Base-by-base conservation (phyloP, 2,888 invertebrate genomes). In the Apamea anceps region DNA sequence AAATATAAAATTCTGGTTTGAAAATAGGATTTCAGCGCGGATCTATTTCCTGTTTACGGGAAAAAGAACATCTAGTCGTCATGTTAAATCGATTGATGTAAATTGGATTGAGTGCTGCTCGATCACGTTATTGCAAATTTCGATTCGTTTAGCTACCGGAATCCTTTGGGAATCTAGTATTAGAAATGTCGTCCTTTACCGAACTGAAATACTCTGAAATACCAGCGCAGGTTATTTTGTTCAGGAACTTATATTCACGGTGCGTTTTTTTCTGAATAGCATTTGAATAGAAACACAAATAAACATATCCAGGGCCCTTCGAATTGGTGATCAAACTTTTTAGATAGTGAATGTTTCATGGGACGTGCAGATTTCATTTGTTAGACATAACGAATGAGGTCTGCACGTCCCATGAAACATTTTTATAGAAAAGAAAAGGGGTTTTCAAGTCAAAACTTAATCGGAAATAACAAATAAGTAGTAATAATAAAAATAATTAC, bases 81-180 rank as follows among this genome's bases (percentile, higher is more conserved):
- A 25, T 21, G 10, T 7, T 25, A 48, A 60, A 7, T 51, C 28
- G 18, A 32, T 5, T 37, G 42, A 42, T 13, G 18, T 13, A 42
- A 57, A 48, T 66, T 76, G n/a, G 25, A 57, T 57, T 57, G 57
- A 54, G 48, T 13, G 15, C 0, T 15, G 60, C 67, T 68, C 51
- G 60, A 80, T 80, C 65, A 60, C 28, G 66, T 73, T 62, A 32
- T 66, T 72, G 72, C 25, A 66, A 25, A 66, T 71, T 66, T 60
- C 6, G 1, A 48, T 37, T 37, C 54, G n/a, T 45, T 13, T 10
- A 18, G 25, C 37, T 32, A 37, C 18, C 18, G 25, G 18, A 37
- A n/a, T 66, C 37, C 15, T 18, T 60, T 5, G 28, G n/a, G 57
- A n/a, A 57, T 57, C 7, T 10, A 48, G 57, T 72, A 45, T 10